These are phyloP conservation scores for Aradophagus sp. DNA, from an alignment of 1,140 invertebrate species.

Conservation along the genomic window DNA sequence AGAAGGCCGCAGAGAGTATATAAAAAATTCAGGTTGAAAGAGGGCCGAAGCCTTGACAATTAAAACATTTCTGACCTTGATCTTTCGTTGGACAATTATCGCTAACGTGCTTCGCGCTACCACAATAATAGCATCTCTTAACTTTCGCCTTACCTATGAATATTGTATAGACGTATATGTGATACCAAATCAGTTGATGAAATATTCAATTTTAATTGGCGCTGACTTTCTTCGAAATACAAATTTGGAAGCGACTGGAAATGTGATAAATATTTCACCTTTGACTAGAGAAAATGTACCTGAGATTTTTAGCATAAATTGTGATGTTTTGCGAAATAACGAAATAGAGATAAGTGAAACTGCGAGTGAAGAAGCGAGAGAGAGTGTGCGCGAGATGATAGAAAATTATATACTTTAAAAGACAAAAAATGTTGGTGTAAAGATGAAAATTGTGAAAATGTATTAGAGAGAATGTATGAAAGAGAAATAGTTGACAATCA, in stretches of 20 bases:
- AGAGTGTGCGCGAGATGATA: too few relatives aligned
- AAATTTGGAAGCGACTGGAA: background rate
- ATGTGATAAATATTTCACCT: conserved; percentile 2
- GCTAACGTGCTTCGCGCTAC: too few relatives aligned
- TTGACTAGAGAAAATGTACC: background rate
- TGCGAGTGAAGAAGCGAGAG: too few relatives aligned
- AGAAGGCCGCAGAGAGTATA: too few relatives aligned
- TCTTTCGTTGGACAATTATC: too few relatives aligned
- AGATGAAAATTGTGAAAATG: conserved; percentile 6
- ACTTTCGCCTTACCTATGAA: too few relatives aligned
- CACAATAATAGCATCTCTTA: too few relatives aligned
- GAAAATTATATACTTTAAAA: too few relatives aligned
- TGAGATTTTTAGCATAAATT: conserved; percentile 7
- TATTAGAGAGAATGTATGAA: background rate
- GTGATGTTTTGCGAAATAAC: background rate
- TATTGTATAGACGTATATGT: background rate
- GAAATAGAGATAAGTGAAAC: background rate
- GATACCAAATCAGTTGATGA: conserved; percentile 6
- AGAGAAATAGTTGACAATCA: background rate
- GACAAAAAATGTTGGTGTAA: conserved; percentile 11
- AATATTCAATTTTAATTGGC: conserved; percentile 6
- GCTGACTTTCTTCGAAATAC: conserved; percentile 4
- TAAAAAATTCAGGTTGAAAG: too few relatives aligned
- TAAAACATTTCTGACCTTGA: too few relatives aligned
- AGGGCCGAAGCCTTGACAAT: too few relatives aligned